A percentile compares a stretch with the other conserved stretches of the same genome.
Conservation (phyloP, 2,888 invertebrate species). For the Agrochola litura region DNA sequence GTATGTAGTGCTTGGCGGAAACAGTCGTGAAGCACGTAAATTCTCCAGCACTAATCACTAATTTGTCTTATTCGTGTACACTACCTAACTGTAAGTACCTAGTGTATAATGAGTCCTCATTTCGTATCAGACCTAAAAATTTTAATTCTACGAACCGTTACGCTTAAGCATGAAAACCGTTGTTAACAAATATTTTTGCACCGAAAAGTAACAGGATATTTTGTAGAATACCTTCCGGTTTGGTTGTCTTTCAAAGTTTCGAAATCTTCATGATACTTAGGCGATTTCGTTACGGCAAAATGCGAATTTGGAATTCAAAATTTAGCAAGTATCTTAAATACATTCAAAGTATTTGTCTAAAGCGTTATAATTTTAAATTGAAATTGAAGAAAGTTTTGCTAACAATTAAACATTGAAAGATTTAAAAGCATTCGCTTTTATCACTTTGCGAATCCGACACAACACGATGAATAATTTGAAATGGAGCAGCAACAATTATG, state of each 20-base stretch:
- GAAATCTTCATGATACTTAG: slow-evolving; percentile 22
- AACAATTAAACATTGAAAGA: slow-evolving; percentile 56
- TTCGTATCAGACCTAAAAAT: background rate
- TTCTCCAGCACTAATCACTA: slow-evolving; percentile 25
- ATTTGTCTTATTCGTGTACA: slow-evolving; percentile 36
- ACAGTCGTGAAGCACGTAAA: slow-evolving; percentile 25
- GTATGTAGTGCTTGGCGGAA: background rate
- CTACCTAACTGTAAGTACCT: slow-evolving; percentile 32
- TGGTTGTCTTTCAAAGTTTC: slow-evolving; percentile 26
- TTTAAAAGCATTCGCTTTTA: slow-evolving; percentile 62
- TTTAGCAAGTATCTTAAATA: slow-evolving; percentile 33
- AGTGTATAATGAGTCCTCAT: slow-evolving; percentile 25
- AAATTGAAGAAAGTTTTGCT: slow-evolving; percentile 58
- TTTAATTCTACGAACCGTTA: slow-evolving; percentile 26
- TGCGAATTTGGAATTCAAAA: slow-evolving; percentile 36
- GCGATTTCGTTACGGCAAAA: slow-evolving; percentile 17
- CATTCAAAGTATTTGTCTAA: slow-evolving; percentile 48
- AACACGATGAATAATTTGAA: slow-evolving; percentile 44
- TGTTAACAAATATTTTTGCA: slow-evolving; percentile 14
- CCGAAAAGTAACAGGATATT: background rate
- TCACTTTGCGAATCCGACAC: slow-evolving; percentile 34
- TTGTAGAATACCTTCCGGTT: slow-evolving; percentile 10
- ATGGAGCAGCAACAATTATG: slow-evolving; percentile 26
- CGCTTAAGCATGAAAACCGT: slow-evolving; percentile 17
- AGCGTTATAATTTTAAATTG: slow-evolving; percentile 51